These are phyloP conservation scores for Cryptomyrus ogoouensis DNA, from an alignment of 2,113 vertebrate genomes.

Conservation along the genomic window DNA sequence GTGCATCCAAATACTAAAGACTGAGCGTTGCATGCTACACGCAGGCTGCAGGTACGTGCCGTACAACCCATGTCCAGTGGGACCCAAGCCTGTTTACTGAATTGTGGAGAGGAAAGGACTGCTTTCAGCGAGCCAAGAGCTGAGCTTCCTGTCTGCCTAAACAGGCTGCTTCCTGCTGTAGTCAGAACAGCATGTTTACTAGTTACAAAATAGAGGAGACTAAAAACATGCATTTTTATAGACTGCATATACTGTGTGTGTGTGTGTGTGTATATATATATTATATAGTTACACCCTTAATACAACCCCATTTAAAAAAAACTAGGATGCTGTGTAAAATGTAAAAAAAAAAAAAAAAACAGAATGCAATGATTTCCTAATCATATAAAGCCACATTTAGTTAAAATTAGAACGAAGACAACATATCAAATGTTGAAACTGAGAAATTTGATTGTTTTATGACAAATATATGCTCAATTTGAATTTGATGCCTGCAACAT, in stretches of 20 bases:
- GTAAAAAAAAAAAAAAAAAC: too few species aligned
- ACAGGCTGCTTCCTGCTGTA: slow-evolving; percentile 63
- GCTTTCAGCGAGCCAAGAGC: neutral
- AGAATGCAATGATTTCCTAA: too few species aligned
- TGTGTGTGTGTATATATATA: neutral
- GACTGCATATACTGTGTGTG: neutral
- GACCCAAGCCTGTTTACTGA: slow-evolving; percentile 14
- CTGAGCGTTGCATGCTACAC: neutral
- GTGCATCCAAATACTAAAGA: neutral
- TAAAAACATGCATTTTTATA: neutral
- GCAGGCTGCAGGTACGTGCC: slow-evolving; percentile 8
- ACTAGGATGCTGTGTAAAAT: too few species aligned
- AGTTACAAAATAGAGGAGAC: neutral
- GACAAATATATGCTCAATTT: too few species aligned
- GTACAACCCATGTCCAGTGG: neutral
- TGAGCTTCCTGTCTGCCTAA: slow-evolving; percentile 61
- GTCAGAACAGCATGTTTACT: slow-evolving; percentile 8
- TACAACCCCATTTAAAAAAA: too few species aligned
- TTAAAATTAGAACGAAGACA: too few species aligned
- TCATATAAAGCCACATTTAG: too few species aligned
- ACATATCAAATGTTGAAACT: too few species aligned
- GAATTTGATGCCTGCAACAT: too few species aligned
- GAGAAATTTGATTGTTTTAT: too few species aligned
- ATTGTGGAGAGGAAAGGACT: slow-evolving; percentile 32
- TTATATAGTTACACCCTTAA: neutral